Percentiles rank a stretch among this genome's conserved stretches.
These are phyloP conservation scores for Odontophorus gujanensis DNA, from an alignment of 2,113 vertebrate genomes.

Conservation along the genomic window DNA sequence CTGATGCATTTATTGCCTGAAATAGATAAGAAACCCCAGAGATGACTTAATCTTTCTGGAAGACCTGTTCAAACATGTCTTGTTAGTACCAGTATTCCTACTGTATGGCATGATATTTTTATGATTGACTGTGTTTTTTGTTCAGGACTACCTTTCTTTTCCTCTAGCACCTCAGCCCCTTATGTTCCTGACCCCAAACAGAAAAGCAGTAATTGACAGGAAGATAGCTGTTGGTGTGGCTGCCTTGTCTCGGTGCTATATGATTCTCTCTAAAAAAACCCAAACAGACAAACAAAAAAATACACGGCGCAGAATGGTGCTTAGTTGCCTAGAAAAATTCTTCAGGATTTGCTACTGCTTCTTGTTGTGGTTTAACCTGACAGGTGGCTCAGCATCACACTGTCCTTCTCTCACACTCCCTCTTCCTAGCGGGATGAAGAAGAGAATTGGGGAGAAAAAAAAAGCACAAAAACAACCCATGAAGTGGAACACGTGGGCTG, in stretches of 20 bases:
- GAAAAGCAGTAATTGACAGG: not conserved
- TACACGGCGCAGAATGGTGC: not conserved
- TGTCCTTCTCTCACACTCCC: too few relatives aligned
- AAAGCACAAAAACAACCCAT: too few relatives aligned
- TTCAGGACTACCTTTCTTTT: not conserved
- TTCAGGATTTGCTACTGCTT: not conserved
- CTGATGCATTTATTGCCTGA: not conserved
- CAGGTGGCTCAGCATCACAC: too few relatives aligned
- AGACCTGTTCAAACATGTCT: not conserved
- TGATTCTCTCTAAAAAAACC: too few relatives aligned
- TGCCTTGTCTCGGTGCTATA: not conserved
- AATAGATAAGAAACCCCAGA: not conserved
- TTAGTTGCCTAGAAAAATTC: conserved; percentile 9
- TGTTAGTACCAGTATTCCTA: not conserved
- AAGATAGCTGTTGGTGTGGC: conserved; percentile 6
- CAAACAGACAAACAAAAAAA: too few relatives aligned
- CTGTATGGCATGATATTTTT: not conserved
- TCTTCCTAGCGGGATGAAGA: too few relatives aligned
- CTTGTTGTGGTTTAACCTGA: not conserved
- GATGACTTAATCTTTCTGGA: not conserved
- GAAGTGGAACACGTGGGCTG: too few relatives aligned
- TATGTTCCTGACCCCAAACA: not conserved
- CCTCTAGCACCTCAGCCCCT: not conserved
- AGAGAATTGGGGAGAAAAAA: too few relatives aligned
- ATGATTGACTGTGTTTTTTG: not conserved